Percentiles rank a stretch among this genome's conserved stretches.
These are phyloP conservation scores for Hystrix cristata DNA, from an alignment of 2,113 vertebrate species.

Conservation along the genomic window DNA sequence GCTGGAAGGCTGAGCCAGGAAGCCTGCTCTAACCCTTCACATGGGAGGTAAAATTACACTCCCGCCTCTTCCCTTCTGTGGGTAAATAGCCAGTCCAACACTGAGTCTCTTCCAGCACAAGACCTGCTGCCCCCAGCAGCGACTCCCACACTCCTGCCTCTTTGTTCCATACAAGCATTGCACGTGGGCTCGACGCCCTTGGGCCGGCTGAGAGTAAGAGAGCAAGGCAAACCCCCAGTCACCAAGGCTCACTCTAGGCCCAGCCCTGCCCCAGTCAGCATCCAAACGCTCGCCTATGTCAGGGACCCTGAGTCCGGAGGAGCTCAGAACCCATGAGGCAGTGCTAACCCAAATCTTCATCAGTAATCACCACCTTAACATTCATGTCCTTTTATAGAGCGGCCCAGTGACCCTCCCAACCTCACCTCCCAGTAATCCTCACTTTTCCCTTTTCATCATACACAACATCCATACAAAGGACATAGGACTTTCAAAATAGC, in stretches of 20 bases:
- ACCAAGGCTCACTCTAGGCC: neutral
- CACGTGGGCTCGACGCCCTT: neutral
- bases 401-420: neutral
- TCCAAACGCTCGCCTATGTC: neutral
- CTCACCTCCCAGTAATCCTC: neutral
- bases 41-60: slow-evolving; percentile 67
- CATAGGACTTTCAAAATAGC: neutral
- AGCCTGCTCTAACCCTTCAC: slow-evolving; percentile 55
- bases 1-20: slow-evolving; percentile 14
- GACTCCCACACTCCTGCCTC: neutral
- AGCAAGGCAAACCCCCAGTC: neutral
- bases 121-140: slow-evolving; percentile 12
- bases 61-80: neutral
- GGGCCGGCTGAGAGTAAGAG: slow-evolving; percentile 8
- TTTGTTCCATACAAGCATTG: slow-evolving; percentile 8
- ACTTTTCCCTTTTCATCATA: slow-evolving; percentile 11
- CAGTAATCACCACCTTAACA: neutral
- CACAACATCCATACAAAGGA: neutral
- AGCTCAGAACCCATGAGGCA: slow-evolving; percentile 23
- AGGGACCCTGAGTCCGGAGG: neutral
- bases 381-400: slow-evolving; percentile 30
- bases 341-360: slow-evolving; percentile 15
- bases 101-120: slow-evolving; percentile 20
- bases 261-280: neutral
- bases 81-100: slow-evolving; percentile 30